phyloP scores from a whole-genome alignment of 2,797 vertebrate genomes.

The Danio kyathit region DNA sequence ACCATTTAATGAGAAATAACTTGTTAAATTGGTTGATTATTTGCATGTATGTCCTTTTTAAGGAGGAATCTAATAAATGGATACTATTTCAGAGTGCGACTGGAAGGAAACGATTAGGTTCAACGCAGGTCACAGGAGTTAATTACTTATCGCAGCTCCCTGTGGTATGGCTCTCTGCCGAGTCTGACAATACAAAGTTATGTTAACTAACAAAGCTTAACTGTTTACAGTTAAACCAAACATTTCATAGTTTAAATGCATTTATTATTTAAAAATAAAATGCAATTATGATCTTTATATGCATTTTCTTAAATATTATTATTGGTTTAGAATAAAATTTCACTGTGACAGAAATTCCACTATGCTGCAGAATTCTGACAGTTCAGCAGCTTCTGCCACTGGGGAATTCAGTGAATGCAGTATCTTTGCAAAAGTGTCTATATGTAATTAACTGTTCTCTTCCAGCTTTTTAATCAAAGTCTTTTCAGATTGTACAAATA shows the following conservation, averaged over 20 bases:
- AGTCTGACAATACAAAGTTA: background rate
- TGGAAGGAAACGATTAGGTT: conserved; percentile 57
- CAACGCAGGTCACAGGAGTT: conserved; percentile 68
- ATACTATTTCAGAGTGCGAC: conserved; percentile 59
- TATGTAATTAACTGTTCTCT: conserved; percentile 26
- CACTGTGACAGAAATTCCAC: background rate
- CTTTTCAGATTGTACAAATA: background rate
- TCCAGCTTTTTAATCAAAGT: conserved; percentile 4
- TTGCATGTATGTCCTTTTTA: conserved; percentile 63
- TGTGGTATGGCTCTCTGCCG: conserved; percentile 3
- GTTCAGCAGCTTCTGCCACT: background rate
- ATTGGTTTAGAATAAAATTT: background rate
- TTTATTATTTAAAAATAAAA: background rate
- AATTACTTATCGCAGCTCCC: conserved; percentile 68
- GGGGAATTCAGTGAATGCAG: background rate
- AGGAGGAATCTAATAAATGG: conserved; percentile 64
- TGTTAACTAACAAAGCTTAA: background rate
- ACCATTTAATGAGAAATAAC: conserved; percentile 69
- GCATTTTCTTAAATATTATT: background rate
- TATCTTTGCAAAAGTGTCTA: conserved; percentile 29
- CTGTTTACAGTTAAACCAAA: conserved; percentile 15
- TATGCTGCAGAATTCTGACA: background rate
- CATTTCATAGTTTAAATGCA: background rate
- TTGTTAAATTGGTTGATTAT: conserved; percentile 74
- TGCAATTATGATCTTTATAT: background rate